These are phyloP conservation scores for Silurus meridionalis DNA, from an alignment of 2,113 vertebrate genomes.

Conservation along the genomic window DNA sequence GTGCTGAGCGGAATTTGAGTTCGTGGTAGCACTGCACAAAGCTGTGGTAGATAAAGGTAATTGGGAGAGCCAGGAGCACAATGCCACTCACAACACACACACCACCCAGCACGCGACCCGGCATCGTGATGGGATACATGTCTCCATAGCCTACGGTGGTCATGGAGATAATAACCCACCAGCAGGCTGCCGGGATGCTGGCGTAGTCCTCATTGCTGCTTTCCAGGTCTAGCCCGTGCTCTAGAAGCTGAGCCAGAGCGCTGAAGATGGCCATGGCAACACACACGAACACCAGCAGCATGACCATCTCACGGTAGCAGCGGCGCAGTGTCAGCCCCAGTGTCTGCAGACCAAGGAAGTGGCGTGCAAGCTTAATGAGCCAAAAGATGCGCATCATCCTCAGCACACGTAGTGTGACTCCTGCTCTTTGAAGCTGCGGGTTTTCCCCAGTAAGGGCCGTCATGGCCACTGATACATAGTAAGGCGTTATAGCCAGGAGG, in stretches of 20 bases:
- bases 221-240: conserved; percentile 92
- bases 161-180: conserved; percentile 99
- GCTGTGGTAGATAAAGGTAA: conserved; percentile 99
- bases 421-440: conserved; percentile 92
- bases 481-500: conserved; percentile 92
- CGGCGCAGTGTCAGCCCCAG: conserved; percentile 94
- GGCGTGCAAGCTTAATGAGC: conserved; percentile 97
- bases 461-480: conserved; percentile 89
- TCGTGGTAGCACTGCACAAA: conserved; percentile 99
- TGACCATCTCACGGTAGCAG: conserved; percentile 97
- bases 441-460: conserved; percentile 89
- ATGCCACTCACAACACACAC: conserved; percentile 98
- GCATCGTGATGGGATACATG: conserved; percentile 93
- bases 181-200: conserved; percentile 97
- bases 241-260: conserved; percentile 94
- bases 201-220: conserved; percentile 89
- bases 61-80: conserved; percentile 92
- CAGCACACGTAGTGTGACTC: conserved; percentile 90
- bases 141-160: conserved; percentile 98
- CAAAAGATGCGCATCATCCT: conserved; percentile 99
- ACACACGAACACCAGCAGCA: conserved; percentile 96
- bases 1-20: conserved; percentile 90
- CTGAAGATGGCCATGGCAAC: conserved; percentile 99
- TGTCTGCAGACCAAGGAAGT: conserved; percentile 97
- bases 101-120: conserved; percentile 93